Percentiles rank a stretch among this genome's conserved stretches.
Conservation (phyloP, 2,797 vertebrate species). For the Crenuchus spilurus region DNA sequence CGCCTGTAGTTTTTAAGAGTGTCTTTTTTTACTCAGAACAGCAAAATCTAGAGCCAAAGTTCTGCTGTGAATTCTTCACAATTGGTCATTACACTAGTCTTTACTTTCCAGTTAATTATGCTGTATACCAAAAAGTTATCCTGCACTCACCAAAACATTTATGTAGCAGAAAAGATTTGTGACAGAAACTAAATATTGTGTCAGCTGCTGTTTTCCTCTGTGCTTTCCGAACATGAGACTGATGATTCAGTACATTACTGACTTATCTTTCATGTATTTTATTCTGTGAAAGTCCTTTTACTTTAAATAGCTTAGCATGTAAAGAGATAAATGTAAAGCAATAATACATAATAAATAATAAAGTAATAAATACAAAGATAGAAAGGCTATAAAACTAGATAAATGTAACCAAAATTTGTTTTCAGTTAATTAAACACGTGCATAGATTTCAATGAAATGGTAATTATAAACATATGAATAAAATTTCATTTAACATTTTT, state of each 20-base stretch:
- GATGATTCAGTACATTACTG: slow-evolving; percentile 19
- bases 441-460: too few species aligned
- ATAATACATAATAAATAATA: background rate
- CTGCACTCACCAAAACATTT: background rate
- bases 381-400: too few species aligned
- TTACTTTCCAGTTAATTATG: background rate
- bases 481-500: too few species aligned
- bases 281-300: slow-evolving; percentile 16
- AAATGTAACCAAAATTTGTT: background rate
- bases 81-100: background rate
- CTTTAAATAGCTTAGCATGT: slow-evolving; percentile 11
- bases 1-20: background rate
- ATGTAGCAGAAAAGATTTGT: slow-evolving; percentile 9
- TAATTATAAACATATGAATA: background rate
- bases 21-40: background rate
- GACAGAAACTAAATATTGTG: slow-evolving; percentile 14
- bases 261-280: slow-evolving; percentile 4
- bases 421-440: too few species aligned
- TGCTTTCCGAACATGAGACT: slow-evolving; percentile 35
- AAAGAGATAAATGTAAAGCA: slow-evolving; percentile 21
- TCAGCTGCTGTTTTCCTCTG: background rate
- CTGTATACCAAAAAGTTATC: background rate
- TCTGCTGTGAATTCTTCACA: background rate
- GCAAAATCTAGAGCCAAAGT: background rate
- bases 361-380: too few species aligned